phyloP scores from a whole-genome alignment of 2,888 invertebrate genomes.

The Maniola hyperantus region DNA sequence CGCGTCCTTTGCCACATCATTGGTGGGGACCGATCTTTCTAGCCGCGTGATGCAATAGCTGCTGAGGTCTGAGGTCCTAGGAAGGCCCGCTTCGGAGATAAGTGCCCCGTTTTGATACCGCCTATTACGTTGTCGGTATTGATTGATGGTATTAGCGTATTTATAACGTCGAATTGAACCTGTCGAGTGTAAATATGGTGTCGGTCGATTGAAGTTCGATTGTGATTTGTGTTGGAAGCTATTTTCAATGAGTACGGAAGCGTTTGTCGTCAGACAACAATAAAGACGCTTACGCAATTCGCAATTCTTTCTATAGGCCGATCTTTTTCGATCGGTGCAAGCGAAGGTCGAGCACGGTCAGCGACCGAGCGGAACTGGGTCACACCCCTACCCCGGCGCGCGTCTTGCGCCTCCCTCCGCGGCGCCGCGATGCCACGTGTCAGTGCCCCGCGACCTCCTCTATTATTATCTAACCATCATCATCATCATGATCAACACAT shows the following conservation, averaged over 20 bases:
- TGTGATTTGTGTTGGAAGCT: background rate
- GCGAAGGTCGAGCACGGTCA: constrained; percentile 79
- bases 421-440: constrained; percentile 57
- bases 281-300: constrained; percentile 61
- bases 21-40: constrained; percentile 82
- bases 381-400: constrained; percentile 59
- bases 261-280: constrained; percentile 47
- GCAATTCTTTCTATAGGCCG: constrained; percentile 61
- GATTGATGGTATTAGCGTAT: constrained; percentile 27
- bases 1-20: constrained; percentile 79
- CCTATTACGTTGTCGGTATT: constrained; percentile 46
- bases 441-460: constrained; percentile 44
- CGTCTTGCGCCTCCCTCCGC: constrained; percentile 40
- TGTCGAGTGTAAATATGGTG: constrained; percentile 3
- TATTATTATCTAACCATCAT: constrained; percentile 33
- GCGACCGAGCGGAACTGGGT: constrained; percentile 72
- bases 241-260: constrained; percentile 22
- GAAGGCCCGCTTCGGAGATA: constrained; percentile 64
- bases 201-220: background rate
- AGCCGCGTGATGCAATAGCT: constrained; percentile 75
- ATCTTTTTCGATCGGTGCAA: constrained; percentile 66
- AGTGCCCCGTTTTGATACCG: constrained; percentile 57
- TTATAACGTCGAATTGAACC: background rate
- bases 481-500: too few relatives aligned
- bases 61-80: constrained; percentile 66